Percentiles rank a stretch among this genome's conserved stretches.
These are phyloP conservation scores for Discoglossus pictus DNA, from an alignment of 2,797 vertebrate genomes.

Conservation along the genomic window DNA sequence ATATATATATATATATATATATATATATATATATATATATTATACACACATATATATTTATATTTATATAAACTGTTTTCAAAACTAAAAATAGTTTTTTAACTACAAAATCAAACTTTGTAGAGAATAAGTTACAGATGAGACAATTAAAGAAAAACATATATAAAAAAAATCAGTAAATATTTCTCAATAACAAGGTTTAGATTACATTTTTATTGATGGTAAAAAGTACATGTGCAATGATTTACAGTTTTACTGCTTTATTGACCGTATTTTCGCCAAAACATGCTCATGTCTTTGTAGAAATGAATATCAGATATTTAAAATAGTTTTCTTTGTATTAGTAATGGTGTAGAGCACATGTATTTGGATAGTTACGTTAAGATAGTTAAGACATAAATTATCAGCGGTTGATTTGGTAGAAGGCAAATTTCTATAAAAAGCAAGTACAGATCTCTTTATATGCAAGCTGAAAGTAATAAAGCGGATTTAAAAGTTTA, in stretches of 20 bases:
- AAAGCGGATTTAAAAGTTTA: slow-evolving; percentile 20
- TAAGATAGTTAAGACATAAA: slow-evolving; percentile 8
- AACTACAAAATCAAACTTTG: neutral
- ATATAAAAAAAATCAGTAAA: slow-evolving; percentile 21
- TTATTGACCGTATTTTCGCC: slow-evolving; percentile 33
- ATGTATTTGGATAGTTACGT: slow-evolving; percentile 1
- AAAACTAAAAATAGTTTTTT: neutral
- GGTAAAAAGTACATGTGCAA: slow-evolving; percentile 39
- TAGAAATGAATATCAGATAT: slow-evolving; percentile 18
- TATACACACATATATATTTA: too few species aligned
- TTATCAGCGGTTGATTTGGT: slow-evolving; percentile 15
- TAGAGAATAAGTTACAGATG: slow-evolving; percentile 23
- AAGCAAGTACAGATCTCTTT: neutral
- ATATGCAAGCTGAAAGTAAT: slow-evolving; percentile 3
- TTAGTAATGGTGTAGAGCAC: slow-evolving; percentile 9
- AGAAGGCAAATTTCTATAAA: slow-evolving; percentile 17
- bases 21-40: too few species aligned
- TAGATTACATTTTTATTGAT: slow-evolving; percentile 48
- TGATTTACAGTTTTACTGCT: slow-evolving; percentile 22
- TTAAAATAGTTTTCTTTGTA: slow-evolving; percentile 16
- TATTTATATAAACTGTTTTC: too few species aligned
- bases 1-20: too few species aligned
- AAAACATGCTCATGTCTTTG: slow-evolving; percentile 33
- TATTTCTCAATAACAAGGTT: slow-evolving; percentile 33
- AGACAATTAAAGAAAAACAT: slow-evolving; percentile 24